Evolutionary conservation across 1,140 invertebrate species (phyloP), one percentile per base, ranked within the genome.

Genomic region (Argopecten irradians): DNA sequence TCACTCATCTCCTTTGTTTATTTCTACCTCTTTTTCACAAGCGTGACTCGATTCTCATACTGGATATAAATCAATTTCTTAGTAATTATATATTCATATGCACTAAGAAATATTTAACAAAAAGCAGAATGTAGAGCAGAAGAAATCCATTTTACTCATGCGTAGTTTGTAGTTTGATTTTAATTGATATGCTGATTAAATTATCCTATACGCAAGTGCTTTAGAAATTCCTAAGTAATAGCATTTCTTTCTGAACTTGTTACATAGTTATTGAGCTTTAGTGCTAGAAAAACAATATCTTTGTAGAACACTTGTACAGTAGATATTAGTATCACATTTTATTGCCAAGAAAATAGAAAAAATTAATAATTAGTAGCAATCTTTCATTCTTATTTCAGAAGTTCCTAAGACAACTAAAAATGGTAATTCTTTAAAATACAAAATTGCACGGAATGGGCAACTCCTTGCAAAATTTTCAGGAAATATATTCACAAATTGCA

Each of bases 341-440:
- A 19, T n/a, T 71, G 55, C 55, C 28, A 71, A 7, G 55, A 71
- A 71, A 3, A 8, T 71, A 71, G 22, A n/a, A 5, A 16, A 5
- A n/a, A 5, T 28, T 28, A 71, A n/a, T 71, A 71, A n/a, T 28
- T n/a, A 71, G n/a, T n/a, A 28, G n/a, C 28, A n/a, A 22, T 71
- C 28, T 71, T 55, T 28, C 55, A 71, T 19, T 46, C 43, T 46
- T 46, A 28, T 71, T 71, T 71, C 55, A 71, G 55, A 71, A 71
- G 55, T 71, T 71, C 55, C 55, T 71, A 71, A 71, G 55, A 71
- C 55, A 71, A 71, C 55, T 71, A 22, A 71, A n/a, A 71, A n/a
- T 71, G 55, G 55, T 71, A 71, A 71, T 71, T 71, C 55, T 71
- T 71, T 46, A 28, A 71, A 71, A 71, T 28, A 22, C n/a, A 71